Base-by-base conservation (phyloP, 2,797 vertebrate genomes). In the Pantherophis alleghaniensis region DNA sequence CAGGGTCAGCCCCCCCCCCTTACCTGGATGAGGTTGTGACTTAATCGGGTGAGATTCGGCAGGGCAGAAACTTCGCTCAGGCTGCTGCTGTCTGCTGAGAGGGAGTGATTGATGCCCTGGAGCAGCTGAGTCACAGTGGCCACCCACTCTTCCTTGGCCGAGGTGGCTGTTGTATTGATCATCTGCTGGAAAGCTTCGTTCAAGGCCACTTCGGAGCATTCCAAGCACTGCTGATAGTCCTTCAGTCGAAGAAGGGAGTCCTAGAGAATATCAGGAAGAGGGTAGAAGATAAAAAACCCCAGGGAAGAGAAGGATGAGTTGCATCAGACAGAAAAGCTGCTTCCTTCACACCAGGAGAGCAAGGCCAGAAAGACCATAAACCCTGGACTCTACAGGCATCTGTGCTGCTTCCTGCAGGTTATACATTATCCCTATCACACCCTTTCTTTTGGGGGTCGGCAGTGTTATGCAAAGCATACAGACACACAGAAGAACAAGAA, bases 11-110 rank as follows among this genome's bases (percentile, higher is more conserved):
- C 63, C n/a, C 63, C n/a, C n/a, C 63, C 28, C 63, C 13, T 32
- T 94, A 99, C 99, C 99, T 99, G 99, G 94, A 99, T 99, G 32
- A 99, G 98, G 97, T 99, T 99, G 97, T 97, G 99, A 91, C 99
- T 98, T 61, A 99, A 98, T 5, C 99, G 98, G 63, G 98, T 95
- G 0, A 99, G 98, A 94, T 98, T 98, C 0, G 98, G 97, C 42
- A 97, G 96, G 22, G 98, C 96, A 2, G 98, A 97, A 0, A 97
- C 93, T 2, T 98, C 98, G 91, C 96, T 97, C 2, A 99, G 97
- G 94, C 99, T 97, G 89, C 96, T 96, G 1, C 91, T 63, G 60
- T 98, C 97, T 47, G 98, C 97, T 0, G 97, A 97, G 90, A 99
- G 98, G 87, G 99, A 98, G 95, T 97, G 96, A 90, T 99, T 98